These are phyloP conservation scores for Pluvialis apricaria DNA, from an alignment of 2,113 vertebrate genomes.

Conservation along the genomic window DNA sequence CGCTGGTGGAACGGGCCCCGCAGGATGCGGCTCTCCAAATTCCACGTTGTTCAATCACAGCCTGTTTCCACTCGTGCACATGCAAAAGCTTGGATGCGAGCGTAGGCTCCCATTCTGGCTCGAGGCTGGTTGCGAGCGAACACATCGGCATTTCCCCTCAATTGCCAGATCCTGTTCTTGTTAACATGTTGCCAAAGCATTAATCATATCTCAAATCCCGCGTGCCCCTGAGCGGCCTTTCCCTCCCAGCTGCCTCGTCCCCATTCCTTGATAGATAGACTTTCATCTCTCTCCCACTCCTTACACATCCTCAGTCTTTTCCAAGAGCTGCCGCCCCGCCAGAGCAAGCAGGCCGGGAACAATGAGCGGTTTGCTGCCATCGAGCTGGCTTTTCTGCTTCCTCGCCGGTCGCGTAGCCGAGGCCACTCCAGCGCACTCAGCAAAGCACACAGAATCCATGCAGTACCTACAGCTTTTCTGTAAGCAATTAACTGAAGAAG, in stretches of 20 bases:
- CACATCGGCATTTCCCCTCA: constrained; percentile 23
- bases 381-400: not conserved
- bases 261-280: constrained; percentile 21
- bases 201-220: constrained; percentile 22
- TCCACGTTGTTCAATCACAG: not conserved
- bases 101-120: not conserved
- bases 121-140: not conserved
- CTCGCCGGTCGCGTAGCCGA: fast-evolving
- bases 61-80: not conserved
- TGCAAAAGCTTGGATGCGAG: not conserved
- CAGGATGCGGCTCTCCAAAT: not conserved
- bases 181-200: constrained; percentile 16
- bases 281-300: constrained; percentile 4
- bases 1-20: not conserved
- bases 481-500: constrained; percentile 63
- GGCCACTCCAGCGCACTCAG: constrained; percentile 9
- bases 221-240: not conserved
- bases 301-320: not conserved
- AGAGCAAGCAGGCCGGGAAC: not conserved
- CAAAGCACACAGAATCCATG: constrained; percentile 29
- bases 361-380: not conserved
- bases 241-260: constrained; percentile 19
- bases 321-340: not conserved
- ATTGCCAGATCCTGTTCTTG: not conserved
- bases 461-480: constrained; percentile 51